Evolutionary conservation across 2,888 invertebrate genomes (phyloP).

Genomic region (Helleia helle): DNA sequence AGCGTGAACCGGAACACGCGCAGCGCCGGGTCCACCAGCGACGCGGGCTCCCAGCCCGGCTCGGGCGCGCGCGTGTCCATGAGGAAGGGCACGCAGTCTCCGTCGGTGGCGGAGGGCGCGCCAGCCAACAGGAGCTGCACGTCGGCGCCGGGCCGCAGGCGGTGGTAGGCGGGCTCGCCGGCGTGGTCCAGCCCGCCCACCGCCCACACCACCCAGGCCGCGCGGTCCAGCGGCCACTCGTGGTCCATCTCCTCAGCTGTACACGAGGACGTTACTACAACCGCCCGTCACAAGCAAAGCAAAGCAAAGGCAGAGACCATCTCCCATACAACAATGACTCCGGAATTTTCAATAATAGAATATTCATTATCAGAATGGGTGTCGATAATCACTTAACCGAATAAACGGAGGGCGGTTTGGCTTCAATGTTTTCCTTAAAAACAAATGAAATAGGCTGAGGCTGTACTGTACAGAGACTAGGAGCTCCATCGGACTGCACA

Average conservation of each 20-base stretch:
- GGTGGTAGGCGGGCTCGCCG: constrained; percentile 88
- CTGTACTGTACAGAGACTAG: too few relatives aligned
- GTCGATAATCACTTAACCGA: too few relatives aligned
- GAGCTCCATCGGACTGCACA: too few relatives aligned
- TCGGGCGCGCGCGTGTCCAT: constrained; percentile 28
- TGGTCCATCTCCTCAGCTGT: constrained; percentile 85
- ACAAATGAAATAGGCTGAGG: too few relatives aligned
- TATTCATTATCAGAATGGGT: too few relatives aligned
- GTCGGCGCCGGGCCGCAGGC: constrained; percentile 82
- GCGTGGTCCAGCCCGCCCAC: constrained; percentile 84
- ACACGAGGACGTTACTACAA: not conserved
- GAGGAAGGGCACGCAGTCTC: constrained; percentile 84
- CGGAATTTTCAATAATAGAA: too few relatives aligned
- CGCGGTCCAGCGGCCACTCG: constrained; percentile 78
- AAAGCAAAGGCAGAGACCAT: not conserved
- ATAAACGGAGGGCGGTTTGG: too few relatives aligned
- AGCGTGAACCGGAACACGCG: constrained; percentile 86
- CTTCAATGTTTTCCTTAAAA: too few relatives aligned
- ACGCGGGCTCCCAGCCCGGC: constrained; percentile 75
- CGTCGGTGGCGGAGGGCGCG: constrained; percentile 70
- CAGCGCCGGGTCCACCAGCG: constrained; percentile 80
- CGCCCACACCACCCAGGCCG: constrained; percentile 86
- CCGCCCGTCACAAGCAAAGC: not conserved
- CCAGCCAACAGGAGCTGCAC: constrained; percentile 77
- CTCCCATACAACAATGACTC: too few relatives aligned